phyloP scores from a whole-genome alignment of 2,113 vertebrate genomes.

The Eretmochelys imbricata region DNA sequence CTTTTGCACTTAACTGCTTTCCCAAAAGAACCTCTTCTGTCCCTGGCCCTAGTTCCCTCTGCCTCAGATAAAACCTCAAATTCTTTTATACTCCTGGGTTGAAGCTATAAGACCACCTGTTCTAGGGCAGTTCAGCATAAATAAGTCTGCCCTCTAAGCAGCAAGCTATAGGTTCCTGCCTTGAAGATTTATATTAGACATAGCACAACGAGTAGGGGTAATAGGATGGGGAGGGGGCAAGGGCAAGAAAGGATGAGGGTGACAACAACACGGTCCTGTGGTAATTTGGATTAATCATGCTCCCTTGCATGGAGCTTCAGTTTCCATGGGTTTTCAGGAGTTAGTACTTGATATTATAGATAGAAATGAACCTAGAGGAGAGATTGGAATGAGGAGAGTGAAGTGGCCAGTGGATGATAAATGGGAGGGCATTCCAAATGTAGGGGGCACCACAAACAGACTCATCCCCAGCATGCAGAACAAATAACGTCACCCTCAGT shows the following conservation, averaged over 20 bases:
- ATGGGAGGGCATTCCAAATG: not conserved
- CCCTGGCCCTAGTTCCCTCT: conserved; percentile 51
- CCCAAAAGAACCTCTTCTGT: not conserved
- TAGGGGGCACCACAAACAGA: not conserved
- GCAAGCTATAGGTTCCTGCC: not conserved
- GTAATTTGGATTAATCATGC: not conserved
- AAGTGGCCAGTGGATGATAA: accelerated
- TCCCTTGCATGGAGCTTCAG: not conserved
- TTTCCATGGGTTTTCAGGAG: not conserved
- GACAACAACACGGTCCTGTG: not conserved
- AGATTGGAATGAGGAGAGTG: not conserved
- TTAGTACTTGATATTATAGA: accelerated
- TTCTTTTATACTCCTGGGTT: conserved; percentile 33
- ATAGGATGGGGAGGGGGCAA: not conserved
- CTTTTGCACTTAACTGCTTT: not conserved
- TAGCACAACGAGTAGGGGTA: not conserved
- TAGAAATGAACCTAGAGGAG: not conserved
- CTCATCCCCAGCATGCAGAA: not conserved
- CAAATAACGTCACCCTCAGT: not conserved
- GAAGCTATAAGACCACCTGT: conserved; percentile 37
- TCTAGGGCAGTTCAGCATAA: not conserved
- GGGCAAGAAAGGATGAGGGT: not conserved
- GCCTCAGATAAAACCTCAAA: conserved; percentile 67
- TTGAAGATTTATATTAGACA: not conserved
- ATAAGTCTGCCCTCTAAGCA: not conserved